phyloP scores from a whole-genome alignment of 2,888 invertebrate species.

The Drosophila fungiperda region DNA sequence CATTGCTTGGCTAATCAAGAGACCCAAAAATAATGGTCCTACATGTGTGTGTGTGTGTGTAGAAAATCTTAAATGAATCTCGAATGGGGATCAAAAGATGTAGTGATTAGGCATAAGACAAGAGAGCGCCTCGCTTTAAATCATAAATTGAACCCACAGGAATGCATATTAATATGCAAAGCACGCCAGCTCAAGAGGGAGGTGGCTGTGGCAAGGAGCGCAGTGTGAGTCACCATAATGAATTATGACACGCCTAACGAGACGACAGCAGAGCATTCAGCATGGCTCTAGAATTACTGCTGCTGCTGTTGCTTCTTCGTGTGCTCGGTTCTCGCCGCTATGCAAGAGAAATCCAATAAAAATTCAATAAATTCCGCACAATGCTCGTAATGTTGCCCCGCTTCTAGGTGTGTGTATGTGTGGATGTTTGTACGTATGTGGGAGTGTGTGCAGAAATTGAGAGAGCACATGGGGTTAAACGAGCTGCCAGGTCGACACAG shows the following conservation, averaged over 20 bases:
- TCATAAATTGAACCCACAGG: conserved; percentile 70
- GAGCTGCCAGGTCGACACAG: conserved; percentile 37
- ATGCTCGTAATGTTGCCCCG: conserved; percentile 60
- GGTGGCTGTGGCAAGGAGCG: conserved; percentile 1
- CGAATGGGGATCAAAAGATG: conserved; percentile 16
- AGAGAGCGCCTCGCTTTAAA: conserved; percentile 57
- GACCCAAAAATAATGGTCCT: neutral
- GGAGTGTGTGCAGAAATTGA: conserved; percentile 16
- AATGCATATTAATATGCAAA: conserved; percentile 81
- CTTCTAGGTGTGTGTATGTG: conserved; percentile 17
- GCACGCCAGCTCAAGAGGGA: conserved; percentile 53
- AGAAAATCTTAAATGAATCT: conserved; percentile 27
- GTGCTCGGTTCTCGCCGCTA: conserved; percentile 16
- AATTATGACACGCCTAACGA: conserved; percentile 81
- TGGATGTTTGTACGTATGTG: neutral
- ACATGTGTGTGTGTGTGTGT: neutral
- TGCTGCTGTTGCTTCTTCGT: conserved; percentile 9
- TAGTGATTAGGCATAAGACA: conserved; percentile 59
- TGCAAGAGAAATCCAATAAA: conserved; percentile 76
- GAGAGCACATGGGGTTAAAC: conserved; percentile 63
- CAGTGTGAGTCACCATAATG: conserved; percentile 72
- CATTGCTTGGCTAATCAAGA: conserved; percentile 39
- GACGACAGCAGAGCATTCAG: conserved; percentile 67
- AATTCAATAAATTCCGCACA: conserved; percentile 81
- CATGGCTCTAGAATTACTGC: conserved; percentile 51